Evolutionary conservation across 2,113 vertebrate species (phyloP).

Genomic region (Microtus pennsylvanicus): DNA sequence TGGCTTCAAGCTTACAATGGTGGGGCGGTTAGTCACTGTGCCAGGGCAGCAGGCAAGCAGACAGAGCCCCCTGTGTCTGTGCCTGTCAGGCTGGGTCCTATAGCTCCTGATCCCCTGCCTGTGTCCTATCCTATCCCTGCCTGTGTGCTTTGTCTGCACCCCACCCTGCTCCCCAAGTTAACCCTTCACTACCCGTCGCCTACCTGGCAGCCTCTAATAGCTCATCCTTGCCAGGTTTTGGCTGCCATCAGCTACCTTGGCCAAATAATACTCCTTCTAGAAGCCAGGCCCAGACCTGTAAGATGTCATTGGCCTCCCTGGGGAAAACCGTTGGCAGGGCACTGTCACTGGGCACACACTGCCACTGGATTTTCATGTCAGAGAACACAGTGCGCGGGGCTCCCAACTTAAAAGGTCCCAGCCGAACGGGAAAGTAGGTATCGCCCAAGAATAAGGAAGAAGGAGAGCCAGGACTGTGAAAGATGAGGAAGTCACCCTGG

Average conservation of each 20-base stretch:
- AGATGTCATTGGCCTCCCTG: background rate
- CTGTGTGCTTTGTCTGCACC: conserved; percentile 23
- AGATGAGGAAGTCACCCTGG: conserved; percentile 14
- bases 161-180: conserved; percentile 42
- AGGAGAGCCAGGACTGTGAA: conserved; percentile 42
- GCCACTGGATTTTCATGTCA: background rate
- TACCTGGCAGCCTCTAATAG: conserved; percentile 60
- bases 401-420: background rate
- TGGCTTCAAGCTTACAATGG: conserved; percentile 70
- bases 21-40: conserved; percentile 72
- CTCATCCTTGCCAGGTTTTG: background rate
- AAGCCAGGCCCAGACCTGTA: background rate
- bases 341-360: background rate
- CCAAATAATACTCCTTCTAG: background rate
- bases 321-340: background rate
- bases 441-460: background rate
- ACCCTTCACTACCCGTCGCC: conserved; percentile 67
- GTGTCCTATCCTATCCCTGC: conserved; percentile 15
- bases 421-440: background rate
- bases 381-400: background rate
- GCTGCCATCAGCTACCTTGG: background rate
- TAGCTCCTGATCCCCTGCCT: background rate
- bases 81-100: conserved; percentile 43
- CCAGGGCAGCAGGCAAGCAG: conserved; percentile 68
- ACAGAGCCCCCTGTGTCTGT: conserved; percentile 78